Evolutionary conservation across 2,888 invertebrate species (phyloP).

Genomic region (Cataglyphis rosenhaueri): DNA sequence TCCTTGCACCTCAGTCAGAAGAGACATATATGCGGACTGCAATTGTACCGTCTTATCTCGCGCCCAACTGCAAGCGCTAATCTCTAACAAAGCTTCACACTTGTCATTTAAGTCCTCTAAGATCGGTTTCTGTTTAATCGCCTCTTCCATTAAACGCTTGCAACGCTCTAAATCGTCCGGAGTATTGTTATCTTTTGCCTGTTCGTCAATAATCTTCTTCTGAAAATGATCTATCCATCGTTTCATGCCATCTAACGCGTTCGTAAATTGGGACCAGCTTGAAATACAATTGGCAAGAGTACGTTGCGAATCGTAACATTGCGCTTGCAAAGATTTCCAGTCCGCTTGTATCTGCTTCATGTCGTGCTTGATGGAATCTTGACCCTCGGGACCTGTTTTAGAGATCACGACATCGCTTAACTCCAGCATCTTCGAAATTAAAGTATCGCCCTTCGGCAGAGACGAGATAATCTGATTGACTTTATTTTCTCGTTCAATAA

Average conservation of each 20-base stretch:
- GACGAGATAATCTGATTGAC: conserved; percentile 90
- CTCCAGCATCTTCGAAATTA: conserved; percentile 91
- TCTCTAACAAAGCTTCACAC: conserved; percentile 94
- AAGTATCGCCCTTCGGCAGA: conserved; percentile 90
- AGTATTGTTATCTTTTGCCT: conserved; percentile 90
- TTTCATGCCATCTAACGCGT: conserved; percentile 90
- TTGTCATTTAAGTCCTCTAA: conserved; percentile 94
- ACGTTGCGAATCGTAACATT: conserved; percentile 92
- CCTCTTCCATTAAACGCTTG: conserved; percentile 91
- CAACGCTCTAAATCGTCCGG: conserved; percentile 92
- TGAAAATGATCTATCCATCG: conserved; percentile 91
- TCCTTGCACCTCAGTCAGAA: conserved; percentile 92
- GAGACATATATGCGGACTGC: conserved; percentile 92
- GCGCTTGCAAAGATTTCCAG: conserved; percentile 92
- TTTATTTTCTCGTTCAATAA: conserved; percentile 91
- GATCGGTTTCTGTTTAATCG: conserved; percentile 91
- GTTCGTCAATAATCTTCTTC: conserved; percentile 88
- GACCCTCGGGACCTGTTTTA: conserved; percentile 93
- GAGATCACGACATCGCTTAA: conserved; percentile 91
- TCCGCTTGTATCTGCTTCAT: conserved; percentile 92
- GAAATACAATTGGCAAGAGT: conserved; percentile 91
- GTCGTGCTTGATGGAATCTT: conserved; percentile 93
- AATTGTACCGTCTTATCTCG: conserved; percentile 94
- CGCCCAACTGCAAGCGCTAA: conserved; percentile 93
- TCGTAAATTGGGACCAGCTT: conserved; percentile 93